Percentiles rank a stretch among this genome's conserved stretches.
Evolutionary conservation across 2,113 vertebrate species (phyloP).

Genomic region (Chlorocebus sabaeus): DNA sequence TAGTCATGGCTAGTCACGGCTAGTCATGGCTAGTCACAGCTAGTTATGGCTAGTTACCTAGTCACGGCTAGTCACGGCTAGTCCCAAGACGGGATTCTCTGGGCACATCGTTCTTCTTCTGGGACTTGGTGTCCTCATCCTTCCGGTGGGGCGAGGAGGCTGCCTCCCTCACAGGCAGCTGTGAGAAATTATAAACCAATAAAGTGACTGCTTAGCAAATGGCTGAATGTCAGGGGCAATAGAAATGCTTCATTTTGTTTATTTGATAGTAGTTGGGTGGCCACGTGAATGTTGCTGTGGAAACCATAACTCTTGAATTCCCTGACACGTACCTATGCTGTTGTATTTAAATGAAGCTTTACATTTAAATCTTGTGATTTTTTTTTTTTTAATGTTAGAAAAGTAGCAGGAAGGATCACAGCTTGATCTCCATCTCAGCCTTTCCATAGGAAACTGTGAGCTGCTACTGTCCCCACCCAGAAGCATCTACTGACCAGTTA

Average conservation of each 20-base stretch:
- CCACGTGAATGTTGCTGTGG: slow-evolving; percentile 58
- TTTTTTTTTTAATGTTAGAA: neutral
- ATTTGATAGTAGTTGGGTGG: slow-evolving; percentile 39
- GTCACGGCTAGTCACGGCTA: no score
- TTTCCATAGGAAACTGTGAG: neutral
- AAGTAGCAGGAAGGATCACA: neutral
- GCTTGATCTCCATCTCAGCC: neutral
- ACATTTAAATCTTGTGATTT: slow-evolving; percentile 10
- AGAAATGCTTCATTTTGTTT: slow-evolving; percentile 52
- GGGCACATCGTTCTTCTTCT: neutral
- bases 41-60: no score
- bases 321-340: slow-evolving; percentile 26
- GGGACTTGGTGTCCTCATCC: neutral
- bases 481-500: neutral
- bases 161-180: slow-evolving; percentile 10
- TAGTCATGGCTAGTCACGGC: no score
- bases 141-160: neutral
- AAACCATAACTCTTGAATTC: slow-evolving; percentile 56
- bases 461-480: neutral
- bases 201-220: slow-evolving; percentile 36
- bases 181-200: slow-evolving; percentile 31
- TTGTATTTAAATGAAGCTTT: slow-evolving; percentile 41
- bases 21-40: no score
- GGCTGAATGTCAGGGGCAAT: slow-evolving; percentile 59
- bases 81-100: neutral